Conservation (phyloP, 2,797 vertebrate genomes). For the Sebastes taczanowskii region DNA sequence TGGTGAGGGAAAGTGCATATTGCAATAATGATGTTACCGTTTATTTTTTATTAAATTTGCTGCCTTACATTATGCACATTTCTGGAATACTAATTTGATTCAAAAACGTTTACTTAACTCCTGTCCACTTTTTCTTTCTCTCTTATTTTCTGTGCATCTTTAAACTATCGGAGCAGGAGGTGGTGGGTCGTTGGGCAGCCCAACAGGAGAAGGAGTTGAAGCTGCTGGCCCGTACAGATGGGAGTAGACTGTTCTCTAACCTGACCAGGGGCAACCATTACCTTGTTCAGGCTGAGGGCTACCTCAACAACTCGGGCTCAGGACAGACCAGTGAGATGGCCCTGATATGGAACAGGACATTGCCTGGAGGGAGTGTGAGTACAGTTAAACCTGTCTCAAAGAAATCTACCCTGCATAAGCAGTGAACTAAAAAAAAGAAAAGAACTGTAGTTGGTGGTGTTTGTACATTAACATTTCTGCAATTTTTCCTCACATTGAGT, state of each 20-base stretch:
- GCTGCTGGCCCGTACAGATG: slow-evolving; percentile 85
- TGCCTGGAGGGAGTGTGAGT: slow-evolving; percentile 91
- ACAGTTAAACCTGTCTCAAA: background rate
- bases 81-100: background rate
- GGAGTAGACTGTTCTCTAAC: slow-evolving; percentile 87
- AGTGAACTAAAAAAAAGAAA: background rate
- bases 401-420: background rate
- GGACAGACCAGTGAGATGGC: slow-evolving; percentile 93
- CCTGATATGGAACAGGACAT: slow-evolving; percentile 91
- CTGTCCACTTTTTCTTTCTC: background rate
- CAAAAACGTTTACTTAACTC: background rate
- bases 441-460: background rate
- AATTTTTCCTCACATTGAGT: background rate
- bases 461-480: background rate
- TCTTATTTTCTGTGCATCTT: background rate
- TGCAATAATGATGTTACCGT: background rate
- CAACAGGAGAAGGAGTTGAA: slow-evolving; percentile 90
- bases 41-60: background rate
- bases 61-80: background rate
- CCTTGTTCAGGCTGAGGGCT: slow-evolving; percentile 89
- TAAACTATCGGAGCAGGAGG: slow-evolving; percentile 77
- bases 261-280: slow-evolving; percentile 90
- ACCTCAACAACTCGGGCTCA: slow-evolving; percentile 91
- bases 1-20: slow-evolving; percentile 78
- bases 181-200: slow-evolving; percentile 90